Base-by-base conservation (phyloP, 2,888 invertebrate genomes). In the Drosophila hawaiiensis region DNA sequence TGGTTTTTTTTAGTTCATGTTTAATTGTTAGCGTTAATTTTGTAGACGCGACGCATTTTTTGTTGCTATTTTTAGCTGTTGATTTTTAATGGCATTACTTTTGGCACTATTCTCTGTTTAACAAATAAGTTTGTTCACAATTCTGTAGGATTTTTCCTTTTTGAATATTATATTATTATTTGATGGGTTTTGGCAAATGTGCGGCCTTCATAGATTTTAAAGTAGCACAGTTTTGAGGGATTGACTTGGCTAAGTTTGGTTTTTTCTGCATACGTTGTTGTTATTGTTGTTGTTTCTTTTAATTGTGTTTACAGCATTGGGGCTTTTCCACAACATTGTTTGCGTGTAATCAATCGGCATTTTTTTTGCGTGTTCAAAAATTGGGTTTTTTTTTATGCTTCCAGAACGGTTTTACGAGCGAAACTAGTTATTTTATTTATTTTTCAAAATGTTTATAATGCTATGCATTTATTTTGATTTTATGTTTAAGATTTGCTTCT, bases 141-240 rank as follows among this genome's bases (percentile, higher is more conserved):
- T 28, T 47, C 16, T 25, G 9, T 47, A 47, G 47, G 37, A 39
- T 37, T 31, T 29, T 58, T 10, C 22, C 29, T 58, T n/a, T 16
- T n/a, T 2, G 31, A 3, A 22, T 16, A 29, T 3, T 28, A 29
- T 28, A n/a, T 41, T 9, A 9, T 31, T 22, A 41, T n/a, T 0
- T n/a, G 1, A 29, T 19, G 29, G 3, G 16, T 43, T 25, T 43
- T 41, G 28, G 6, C 14, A 7, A 29, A 29, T 58, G 29, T 47
- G 39, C 47, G 71, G 54, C 69, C 80, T 82, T 63, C 69, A 61
- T 63, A 28, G 63, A 68, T 76, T 79, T 69, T 16, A 62, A 73
- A 80, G 74, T 85, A 88, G 90, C 85, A 85, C 83, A 85, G 90
- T 85, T 85, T 85, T 88, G 67, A 63, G 85, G 73, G 90, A 90